phyloP scores from a whole-genome alignment of 1,140 invertebrate species.

The Latrodectus geometricus region DNA sequence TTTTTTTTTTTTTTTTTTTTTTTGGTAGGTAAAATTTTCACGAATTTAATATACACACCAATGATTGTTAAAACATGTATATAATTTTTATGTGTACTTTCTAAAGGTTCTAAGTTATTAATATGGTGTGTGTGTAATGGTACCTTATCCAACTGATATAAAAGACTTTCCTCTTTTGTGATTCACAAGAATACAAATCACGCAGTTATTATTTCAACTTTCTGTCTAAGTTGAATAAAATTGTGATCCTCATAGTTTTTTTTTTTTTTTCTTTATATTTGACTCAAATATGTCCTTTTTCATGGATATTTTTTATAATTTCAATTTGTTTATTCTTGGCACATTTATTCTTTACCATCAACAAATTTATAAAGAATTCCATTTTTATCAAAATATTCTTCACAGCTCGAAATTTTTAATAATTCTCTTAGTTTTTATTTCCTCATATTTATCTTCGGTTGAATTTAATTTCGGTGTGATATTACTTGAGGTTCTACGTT shows the following conservation, averaged over 20 bases:
- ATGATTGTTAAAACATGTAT: neutral
- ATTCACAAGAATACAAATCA: neutral
- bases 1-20: no score
- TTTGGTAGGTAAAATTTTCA: neutral
- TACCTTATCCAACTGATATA: neutral
- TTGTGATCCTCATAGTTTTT: neutral
- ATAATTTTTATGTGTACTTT: neutral
- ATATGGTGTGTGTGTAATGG: neutral
- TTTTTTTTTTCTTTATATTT: neutral
- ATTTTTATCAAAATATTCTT: neutral
- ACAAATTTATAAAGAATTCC: conserved; percentile 21
- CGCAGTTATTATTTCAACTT: conserved; percentile 7
- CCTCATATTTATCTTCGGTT: no score
- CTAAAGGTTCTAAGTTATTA: neutral
- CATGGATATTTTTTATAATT: neutral
- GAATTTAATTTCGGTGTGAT: no score
- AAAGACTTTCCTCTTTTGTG: neutral
- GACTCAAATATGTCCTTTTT: neutral
- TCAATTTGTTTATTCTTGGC: neutral
- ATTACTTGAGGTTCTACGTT: no score
- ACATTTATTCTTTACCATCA: conserved; percentile 10
- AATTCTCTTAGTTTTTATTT: no score
- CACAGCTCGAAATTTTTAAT: no score
- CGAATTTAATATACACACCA: neutral
- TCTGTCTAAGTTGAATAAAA: neutral